Conservation (phyloP, 2,888 invertebrate genomes). For the Hololepta plana region DNA sequence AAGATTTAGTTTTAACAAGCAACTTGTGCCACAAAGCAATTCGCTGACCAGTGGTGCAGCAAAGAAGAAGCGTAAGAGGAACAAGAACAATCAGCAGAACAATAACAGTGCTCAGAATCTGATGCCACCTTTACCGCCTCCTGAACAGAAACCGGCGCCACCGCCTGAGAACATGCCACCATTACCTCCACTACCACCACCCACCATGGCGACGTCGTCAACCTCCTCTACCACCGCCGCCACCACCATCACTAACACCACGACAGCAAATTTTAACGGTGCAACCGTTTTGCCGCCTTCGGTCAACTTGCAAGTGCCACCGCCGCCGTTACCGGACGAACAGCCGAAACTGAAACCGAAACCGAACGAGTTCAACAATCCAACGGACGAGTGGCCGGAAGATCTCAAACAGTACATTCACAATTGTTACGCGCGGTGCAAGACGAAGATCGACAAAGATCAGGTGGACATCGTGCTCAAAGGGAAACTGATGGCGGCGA, state of each 20-base stretch:
- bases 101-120: conserved; percentile 21
- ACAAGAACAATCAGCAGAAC: conserved; percentile 34
- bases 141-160: conserved; percentile 31
- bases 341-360: conserved; percentile 15
- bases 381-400: conserved; percentile 59
- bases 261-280: conserved; percentile 20
- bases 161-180: conserved; percentile 35
- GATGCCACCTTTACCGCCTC: conserved; percentile 33
- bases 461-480: conserved; percentile 88
- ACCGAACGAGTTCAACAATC: conserved; percentile 30
- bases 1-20: conserved; percentile 33
- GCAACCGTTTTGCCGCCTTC: conserved; percentile 28
- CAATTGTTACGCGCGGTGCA: conserved; percentile 81
- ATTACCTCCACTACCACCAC: conserved; percentile 32
- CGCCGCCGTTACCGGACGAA: conserved; percentile 21
- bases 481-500: conserved; percentile 82
- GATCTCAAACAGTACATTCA: conserved; percentile 74
- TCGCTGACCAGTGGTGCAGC: conserved; percentile 32
- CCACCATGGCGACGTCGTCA: conserved; percentile 25
- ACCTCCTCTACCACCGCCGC: conserved; percentile 34
- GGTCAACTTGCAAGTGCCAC: conserved; percentile 16
- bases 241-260: conserved; percentile 32
- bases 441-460: conserved; percentile 76
- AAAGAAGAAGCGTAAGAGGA: conserved; percentile 63
- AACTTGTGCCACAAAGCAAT: conserved; percentile 23